Evolutionary conservation across 2,888 invertebrate species (phyloP).

Genomic region (Odontomyia ornata): DNA sequence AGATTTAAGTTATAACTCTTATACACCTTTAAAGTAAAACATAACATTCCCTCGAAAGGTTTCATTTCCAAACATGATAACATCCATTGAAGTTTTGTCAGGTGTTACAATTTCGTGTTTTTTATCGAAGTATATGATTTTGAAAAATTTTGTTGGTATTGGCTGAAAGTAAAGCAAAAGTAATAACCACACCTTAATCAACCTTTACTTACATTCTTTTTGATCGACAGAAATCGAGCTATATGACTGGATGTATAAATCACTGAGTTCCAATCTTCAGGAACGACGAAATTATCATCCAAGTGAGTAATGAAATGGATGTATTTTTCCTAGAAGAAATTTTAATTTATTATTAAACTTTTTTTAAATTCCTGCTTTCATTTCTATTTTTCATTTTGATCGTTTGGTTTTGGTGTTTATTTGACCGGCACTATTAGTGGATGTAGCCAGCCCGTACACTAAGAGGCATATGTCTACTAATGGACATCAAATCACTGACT

Average conservation of each 20-base stretch:
- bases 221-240: neutral
- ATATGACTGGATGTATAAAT: constrained; percentile 27
- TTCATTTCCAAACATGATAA: constrained; percentile 26
- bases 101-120: neutral
- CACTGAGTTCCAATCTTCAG: constrained; percentile 12
- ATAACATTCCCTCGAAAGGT: constrained; percentile 11
- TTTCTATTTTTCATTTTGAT: too few relatives aligned
- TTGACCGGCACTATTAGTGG: too few relatives aligned
- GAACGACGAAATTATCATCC: neutral
- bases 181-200: neutral
- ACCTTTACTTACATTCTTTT: constrained; percentile 8
- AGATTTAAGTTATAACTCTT: neutral
- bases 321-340: constrained; percentile 33
- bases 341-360: too few relatives aligned
- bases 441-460: too few relatives aligned
- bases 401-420: too few relatives aligned
- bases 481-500: too few relatives aligned
- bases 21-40: constrained; percentile 23
- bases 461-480: too few relatives aligned
- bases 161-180: constrained; percentile 32
- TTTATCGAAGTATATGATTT: constrained; percentile 4
- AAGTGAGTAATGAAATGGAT: constrained; percentile 35
- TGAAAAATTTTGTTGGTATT: constrained; percentile 20
- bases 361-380: too few relatives aligned
- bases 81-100: neutral